phyloP scores from a whole-genome alignment of 2,113 vertebrate species.

The Ivindomyrus marchei region DNA sequence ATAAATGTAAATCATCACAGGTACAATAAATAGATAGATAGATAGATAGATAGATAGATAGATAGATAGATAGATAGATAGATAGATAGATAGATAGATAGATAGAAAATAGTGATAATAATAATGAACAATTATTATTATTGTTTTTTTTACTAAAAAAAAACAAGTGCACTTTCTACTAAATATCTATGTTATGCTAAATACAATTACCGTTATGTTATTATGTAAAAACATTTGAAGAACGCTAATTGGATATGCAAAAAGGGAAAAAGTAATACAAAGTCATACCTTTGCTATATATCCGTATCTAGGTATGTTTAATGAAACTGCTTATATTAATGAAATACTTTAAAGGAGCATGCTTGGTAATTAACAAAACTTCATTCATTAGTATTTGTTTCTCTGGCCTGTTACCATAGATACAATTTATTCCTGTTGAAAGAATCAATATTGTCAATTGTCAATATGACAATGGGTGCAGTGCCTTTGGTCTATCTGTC shows the following conservation, averaged over 20 bases:
- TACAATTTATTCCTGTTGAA: background rate
- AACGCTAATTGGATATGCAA: background rate
- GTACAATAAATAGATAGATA: background rate
- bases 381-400: background rate
- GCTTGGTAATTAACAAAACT: background rate
- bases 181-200: background rate
- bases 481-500: background rate
- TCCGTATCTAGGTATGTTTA: background rate
- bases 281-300: background rate
- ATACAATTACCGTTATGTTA: background rate
- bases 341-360: background rate
- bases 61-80: no score
- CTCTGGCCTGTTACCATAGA: background rate
- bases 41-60: no score
- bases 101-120: background rate
- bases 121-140: background rate
- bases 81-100: no score
- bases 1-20: background rate
- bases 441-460: background rate
- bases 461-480: background rate
- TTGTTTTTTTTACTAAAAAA: background rate
- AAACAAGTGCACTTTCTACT: background rate
- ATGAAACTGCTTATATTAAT: background rate
- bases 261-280: background rate
- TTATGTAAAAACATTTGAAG: background rate